Evolutionary conservation across 2,113 vertebrate genomes (phyloP).

Genomic region (Pteruthius melanotis): DNA sequence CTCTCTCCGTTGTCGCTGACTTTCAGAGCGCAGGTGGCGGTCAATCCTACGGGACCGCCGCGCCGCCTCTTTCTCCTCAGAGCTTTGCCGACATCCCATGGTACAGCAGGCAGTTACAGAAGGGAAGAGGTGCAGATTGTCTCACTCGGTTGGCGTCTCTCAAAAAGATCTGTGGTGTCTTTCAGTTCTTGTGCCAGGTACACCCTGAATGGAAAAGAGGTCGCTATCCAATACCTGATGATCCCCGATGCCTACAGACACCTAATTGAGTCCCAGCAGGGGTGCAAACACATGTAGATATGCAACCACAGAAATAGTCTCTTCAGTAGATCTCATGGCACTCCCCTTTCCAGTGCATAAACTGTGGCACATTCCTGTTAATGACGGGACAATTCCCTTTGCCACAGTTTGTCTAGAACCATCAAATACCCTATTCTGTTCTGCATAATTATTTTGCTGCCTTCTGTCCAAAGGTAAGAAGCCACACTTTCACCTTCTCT

Average conservation of each 20-base stretch:
- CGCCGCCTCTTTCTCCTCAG: constrained; percentile 98
- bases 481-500: neutral
- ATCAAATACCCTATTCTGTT: constrained; percentile 11
- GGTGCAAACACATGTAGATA: neutral
- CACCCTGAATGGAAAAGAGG: neutral
- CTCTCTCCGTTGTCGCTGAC: constrained; percentile 94
- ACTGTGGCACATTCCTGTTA: constrained; percentile 67
- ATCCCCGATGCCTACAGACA: neutral
- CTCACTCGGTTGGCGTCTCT: neutral
- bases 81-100: constrained; percentile 99
- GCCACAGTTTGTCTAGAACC: constrained; percentile 23
- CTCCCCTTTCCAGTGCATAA: constrained; percentile 9
- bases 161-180: neutral
- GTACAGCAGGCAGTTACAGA: constrained; percentile 58
- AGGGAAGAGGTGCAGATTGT: neutral
- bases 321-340: constrained; percentile 71
- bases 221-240: neutral
- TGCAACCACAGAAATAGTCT: constrained; percentile 58
- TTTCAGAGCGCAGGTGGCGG: constrained; percentile 97
- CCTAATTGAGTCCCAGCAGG: constrained; percentile 44
- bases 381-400: constrained; percentile 44
- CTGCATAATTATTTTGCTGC: constrained; percentile 68
- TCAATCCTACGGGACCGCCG: constrained; percentile 96
- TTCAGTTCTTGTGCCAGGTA: neutral
- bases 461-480: constrained; percentile 49